phyloP scores from a whole-genome alignment of 2,113 vertebrate species.

The Athene cunicularia region DNA sequence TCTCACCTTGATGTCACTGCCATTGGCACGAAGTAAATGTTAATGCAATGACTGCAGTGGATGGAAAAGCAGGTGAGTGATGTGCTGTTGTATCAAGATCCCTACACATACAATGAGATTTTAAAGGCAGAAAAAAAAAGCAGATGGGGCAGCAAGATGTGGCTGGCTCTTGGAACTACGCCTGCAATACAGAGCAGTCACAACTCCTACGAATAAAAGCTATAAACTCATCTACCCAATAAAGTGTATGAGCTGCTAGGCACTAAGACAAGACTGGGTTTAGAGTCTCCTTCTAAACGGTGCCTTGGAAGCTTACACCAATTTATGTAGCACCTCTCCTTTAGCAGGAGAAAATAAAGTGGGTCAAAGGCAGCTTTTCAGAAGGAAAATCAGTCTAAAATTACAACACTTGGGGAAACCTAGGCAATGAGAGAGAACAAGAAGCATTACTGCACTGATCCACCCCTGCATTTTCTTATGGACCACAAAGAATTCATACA shows the following conservation, averaged over 20 bases:
- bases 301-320: not conserved
- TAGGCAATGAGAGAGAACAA: not conserved
- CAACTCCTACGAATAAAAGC: not conserved
- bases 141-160: not conserved
- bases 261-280: not conserved
- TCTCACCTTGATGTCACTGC: not conserved
- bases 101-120: not conserved
- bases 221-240: not conserved
- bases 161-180: not conserved
- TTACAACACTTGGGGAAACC: not conserved
- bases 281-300: not conserved
- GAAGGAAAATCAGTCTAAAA: conserved; percentile 37
- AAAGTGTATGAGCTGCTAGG: not conserved
- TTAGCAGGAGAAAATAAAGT: conserved; percentile 1
- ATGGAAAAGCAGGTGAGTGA: not conserved
- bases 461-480: not conserved
- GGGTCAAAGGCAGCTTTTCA: conserved; percentile 43
- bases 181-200: not conserved
- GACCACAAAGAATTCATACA: not conserved
- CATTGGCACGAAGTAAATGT: not conserved
- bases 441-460: not conserved
- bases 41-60: rapidly evolving
- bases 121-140: not conserved
- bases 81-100: not conserved
- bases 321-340: conserved; percentile 16